These are phyloP conservation scores for Tretioscincus oriximinensis DNA, from an alignment of 2,113 vertebrate species.

Conservation along the genomic window DNA sequence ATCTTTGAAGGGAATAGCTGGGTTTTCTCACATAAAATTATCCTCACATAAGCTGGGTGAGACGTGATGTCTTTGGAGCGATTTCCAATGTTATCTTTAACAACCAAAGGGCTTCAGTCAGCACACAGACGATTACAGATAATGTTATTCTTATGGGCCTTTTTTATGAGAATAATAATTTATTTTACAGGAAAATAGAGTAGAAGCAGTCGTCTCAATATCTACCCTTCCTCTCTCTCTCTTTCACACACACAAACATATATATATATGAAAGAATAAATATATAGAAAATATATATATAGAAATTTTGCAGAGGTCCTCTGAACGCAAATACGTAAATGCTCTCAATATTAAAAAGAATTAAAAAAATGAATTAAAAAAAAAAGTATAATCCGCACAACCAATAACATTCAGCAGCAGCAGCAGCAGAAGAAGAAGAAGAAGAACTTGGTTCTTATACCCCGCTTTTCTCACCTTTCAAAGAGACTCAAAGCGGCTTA, in stretches of 20 bases:
- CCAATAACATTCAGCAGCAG: too few species aligned
- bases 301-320: neutral
- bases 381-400: slow-evolving; percentile 13
- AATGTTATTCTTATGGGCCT: neutral
- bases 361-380: neutral
- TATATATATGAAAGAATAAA: too few species aligned
- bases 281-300: too few species aligned
- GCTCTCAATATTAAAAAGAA: neutral
- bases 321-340: neutral
- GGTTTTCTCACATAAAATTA: neutral
- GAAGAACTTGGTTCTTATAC: too few species aligned
- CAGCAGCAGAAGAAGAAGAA: too few species aligned
- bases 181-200: neutral
- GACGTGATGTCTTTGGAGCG: neutral
- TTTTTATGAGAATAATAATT: neutral
- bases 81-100: neutral
- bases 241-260: too few species aligned
- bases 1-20: neutral
- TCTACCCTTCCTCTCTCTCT: neutral
- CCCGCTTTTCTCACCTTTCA: too few species aligned
- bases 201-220: neutral
- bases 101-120: neutral
- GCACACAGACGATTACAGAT: too few species aligned
- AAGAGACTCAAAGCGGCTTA: too few species aligned
- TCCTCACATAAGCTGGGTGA: too few species aligned